Base-by-base conservation (phyloP, 2,113 vertebrate species). In the Anhinga anhinga region DNA sequence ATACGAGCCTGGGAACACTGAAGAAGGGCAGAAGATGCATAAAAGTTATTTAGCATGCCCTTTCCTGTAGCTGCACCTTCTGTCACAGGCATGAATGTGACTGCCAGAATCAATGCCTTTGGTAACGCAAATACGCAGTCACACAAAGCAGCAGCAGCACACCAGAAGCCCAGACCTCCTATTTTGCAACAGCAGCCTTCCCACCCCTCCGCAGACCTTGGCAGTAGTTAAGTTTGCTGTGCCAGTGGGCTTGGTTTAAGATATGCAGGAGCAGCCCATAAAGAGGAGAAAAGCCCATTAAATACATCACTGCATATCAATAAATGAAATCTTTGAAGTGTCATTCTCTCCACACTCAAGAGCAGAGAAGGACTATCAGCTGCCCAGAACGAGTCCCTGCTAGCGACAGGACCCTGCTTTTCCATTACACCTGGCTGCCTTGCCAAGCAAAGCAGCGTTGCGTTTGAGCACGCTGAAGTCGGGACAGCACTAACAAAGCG, bases 371-470 rank as follows among this genome's bases (percentile, higher is more conserved):
- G 7, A 34, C 32, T 25, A 26, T 30, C 53, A 77, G 84, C 36
- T 26, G 63, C 29, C 71, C 3, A 1, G 26, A 49, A 42, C 3
- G 10, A 47, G 47, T 14, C 49, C 56, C 49, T 19, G 49, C n/a
- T 27, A 49, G 30, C 0, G 5, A 8, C 29, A 42, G 63, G 61
- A 55, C 47, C 14, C 25, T 26, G 61, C 36, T 52, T 30, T 34
- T 13, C 74, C 34, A 14, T 44, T 3, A 20, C 58, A 29, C 32
- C 42, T 6, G 9, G 11, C 44, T 49, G 71, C 73, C 52, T 34
- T 4, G 8, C 34, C 1, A 1, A 86, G 36, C 29, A 47, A 34
- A 38, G 61, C 67, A 53, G 38, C 4, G 0, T 3, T 14, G 26
- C 50, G 63, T 29, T 17, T 23, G 36, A 36, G 34, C 69, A 29